phyloP scores from a whole-genome alignment of 2,888 invertebrate genomes.

The Balanococcus diminutus region DNA sequence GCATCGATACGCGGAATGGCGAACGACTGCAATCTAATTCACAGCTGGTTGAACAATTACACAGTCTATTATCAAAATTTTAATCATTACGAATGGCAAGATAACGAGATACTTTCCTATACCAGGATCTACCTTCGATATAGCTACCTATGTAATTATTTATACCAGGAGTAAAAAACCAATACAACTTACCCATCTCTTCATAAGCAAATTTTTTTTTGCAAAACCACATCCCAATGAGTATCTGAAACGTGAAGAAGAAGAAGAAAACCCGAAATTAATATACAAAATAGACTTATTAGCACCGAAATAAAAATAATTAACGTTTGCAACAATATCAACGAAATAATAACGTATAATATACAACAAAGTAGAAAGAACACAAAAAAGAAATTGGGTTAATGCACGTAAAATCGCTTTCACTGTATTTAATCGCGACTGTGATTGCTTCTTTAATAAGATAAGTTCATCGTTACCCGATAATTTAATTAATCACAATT shows the following conservation, averaged over 20 bases:
- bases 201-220: neutral
- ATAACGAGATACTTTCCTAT: conserved; percentile 13
- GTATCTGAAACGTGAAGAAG: neutral
- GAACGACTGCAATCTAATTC: conserved; percentile 4
- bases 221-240: neutral
- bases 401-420: conserved; percentile 50
- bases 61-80: conserved; percentile 23
- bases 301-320: neutral
- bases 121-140: neutral
- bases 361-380: conserved; percentile 40
- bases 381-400: conserved; percentile 45
- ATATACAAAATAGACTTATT: neutral
- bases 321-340: conserved; percentile 28
- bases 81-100: neutral
- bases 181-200: neutral
- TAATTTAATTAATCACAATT: conserved; percentile 38
- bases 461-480: conserved; percentile 38
- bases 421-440: conserved; percentile 48
- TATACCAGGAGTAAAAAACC: too few relatives aligned
- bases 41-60: conserved; percentile 38
- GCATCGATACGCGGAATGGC: neutral
- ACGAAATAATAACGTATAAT: conserved; percentile 17
- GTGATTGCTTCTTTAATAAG: conserved; percentile 41
- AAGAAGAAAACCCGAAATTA: neutral
- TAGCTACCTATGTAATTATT: neutral